These are phyloP conservation scores for Apolygus lucorum DNA, from an alignment of 1,140 invertebrate genomes.

Conservation along the genomic window DNA sequence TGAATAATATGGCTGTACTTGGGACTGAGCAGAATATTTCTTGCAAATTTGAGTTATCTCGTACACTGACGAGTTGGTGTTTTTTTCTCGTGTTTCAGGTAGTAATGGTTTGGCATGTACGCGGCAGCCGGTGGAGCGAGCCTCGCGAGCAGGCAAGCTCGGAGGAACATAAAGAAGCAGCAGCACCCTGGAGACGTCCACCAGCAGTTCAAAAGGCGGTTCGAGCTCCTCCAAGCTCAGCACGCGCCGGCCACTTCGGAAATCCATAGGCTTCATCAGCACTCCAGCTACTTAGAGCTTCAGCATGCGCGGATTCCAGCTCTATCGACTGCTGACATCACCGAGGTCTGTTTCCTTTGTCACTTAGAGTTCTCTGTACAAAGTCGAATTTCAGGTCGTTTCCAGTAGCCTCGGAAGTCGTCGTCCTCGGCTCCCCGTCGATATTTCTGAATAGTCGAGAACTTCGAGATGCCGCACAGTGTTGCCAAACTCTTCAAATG, in stretches of 20 bases:
- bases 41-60: too few relatives aligned
- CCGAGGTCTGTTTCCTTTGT: conserved; percentile 26
- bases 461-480: neutral
- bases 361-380: too few relatives aligned
- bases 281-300: conserved; percentile 31
- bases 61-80: too few relatives aligned
- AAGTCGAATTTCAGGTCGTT: too few relatives aligned
- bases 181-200: conserved; percentile 34
- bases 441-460: too few relatives aligned
- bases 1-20: too few relatives aligned
- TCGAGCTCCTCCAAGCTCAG: conserved; percentile 35
- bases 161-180: conserved; percentile 36
- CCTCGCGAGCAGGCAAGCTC: conserved; percentile 57
- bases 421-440: too few relatives aligned
- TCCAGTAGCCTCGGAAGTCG: too few relatives aligned
- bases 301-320: conserved; percentile 26
- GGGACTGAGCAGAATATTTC: too few relatives aligned
- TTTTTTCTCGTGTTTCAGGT: conserved; percentile 19
- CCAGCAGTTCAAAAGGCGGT: conserved; percentile 34
- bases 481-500: neutral
- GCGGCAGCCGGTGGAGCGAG: conserved; percentile 63
- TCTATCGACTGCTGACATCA: conserved; percentile 28
- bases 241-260: conserved; percentile 30
- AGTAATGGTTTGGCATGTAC: conserved; percentile 46
- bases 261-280: conserved; percentile 26